Evolutionary conservation across 2,113 vertebrate genomes (phyloP).

Genomic region (Machaerirhynchus nigripectus): DNA sequence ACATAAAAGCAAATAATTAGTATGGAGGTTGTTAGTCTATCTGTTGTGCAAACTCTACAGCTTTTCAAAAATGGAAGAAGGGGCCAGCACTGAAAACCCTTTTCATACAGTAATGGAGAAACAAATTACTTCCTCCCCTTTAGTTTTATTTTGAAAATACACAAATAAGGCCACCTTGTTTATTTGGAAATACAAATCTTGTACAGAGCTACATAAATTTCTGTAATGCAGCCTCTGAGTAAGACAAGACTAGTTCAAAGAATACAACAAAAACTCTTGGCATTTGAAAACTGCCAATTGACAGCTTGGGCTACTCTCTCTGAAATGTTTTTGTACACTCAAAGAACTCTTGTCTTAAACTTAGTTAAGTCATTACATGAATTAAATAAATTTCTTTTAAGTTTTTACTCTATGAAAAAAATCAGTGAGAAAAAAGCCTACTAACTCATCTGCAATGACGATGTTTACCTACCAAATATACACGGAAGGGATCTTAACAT

Average conservation of each 20-base stretch:
- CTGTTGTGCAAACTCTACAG: not conserved
- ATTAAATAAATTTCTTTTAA: not conserved
- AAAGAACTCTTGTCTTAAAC: not conserved
- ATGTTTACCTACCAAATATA: not conserved
- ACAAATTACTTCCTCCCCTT: not conserved
- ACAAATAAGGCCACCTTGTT: not conserved
- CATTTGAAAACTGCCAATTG: not conserved
- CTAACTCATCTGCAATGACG: not conserved
- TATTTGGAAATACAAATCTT: not conserved
- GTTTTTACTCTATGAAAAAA: not conserved
- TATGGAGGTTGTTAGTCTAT: not conserved
- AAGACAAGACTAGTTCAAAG: not conserved
- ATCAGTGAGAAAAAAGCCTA: not conserved
- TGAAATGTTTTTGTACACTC: not conserved
- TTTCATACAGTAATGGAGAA: not conserved
- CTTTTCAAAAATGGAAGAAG: not conserved
- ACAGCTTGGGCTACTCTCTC: not conserved
- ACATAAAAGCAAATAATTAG: slow-evolving; percentile 28
- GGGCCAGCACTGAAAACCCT: not conserved
- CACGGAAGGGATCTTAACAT: not conserved
- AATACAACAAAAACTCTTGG: not conserved
- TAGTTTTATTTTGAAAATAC: not conserved
- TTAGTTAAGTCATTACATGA: not conserved
- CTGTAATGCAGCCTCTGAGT: not conserved
- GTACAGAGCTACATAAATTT: not conserved